Conservation (phyloP, 2,797 vertebrate genomes). For the Crypturellus tataupa region DNA sequence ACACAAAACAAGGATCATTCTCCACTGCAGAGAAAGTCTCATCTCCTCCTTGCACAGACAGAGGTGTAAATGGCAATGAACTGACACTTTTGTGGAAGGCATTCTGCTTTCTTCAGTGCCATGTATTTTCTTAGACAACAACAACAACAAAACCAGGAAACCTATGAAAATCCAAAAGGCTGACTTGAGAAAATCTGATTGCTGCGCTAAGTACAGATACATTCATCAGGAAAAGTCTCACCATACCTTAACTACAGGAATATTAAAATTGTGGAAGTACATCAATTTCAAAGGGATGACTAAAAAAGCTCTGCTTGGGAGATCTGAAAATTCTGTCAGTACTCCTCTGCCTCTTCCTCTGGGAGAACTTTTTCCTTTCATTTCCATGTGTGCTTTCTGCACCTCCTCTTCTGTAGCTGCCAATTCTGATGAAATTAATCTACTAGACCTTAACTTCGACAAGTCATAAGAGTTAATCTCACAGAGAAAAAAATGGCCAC, state of each 20-base stretch:
- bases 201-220: background rate
- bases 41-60: slow-evolving; percentile 37
- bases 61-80: slow-evolving; percentile 49
- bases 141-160: background rate
- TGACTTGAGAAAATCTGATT: background rate
- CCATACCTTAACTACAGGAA: background rate
- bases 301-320: background rate
- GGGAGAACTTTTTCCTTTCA: background rate
- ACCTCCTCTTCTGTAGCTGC: background rate
- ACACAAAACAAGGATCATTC: slow-evolving; percentile 36
- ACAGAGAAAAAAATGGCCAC: background rate
- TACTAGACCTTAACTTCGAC: background rate
- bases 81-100: slow-evolving; percentile 54
- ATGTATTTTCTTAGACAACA: background rate
- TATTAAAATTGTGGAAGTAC: background rate
- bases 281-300: background rate
- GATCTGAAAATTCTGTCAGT: background rate
- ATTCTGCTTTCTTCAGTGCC: slow-evolving; percentile 52
- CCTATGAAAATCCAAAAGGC: background rate
- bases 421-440: background rate
- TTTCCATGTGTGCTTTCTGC: background rate
- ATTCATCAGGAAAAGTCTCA: background rate
- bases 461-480: background rate
- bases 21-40: slow-evolving; percentile 49
- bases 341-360: background rate